Conservation (phyloP, 1,140 invertebrate species). For the Mamestra configurata region DNA sequence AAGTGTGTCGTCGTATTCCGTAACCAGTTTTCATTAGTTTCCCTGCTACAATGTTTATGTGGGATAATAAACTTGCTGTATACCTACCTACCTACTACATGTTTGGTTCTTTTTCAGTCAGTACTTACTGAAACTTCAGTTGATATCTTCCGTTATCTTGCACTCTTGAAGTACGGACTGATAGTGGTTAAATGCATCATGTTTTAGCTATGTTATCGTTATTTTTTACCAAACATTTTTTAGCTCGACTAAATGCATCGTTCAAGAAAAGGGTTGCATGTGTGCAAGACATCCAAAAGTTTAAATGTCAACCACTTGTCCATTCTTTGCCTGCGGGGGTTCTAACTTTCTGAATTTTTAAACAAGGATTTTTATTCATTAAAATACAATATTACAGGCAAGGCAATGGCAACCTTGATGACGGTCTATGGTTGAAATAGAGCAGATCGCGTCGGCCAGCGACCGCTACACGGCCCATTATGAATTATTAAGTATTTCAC, state of each 20-base stretch:
- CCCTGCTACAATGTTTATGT: not conserved
- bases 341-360: not conserved
- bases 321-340: not conserved
- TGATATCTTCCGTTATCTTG: no score
- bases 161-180: no score
- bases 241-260: no score
- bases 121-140: no score
- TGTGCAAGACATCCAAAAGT: not conserved
- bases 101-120: no score
- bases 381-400: not conserved
- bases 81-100: no score
- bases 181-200: no score
- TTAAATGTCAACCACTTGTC: not conserved
- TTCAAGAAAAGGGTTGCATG: not conserved
- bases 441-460: slow-evolving; percentile 50
- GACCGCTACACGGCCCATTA: slow-evolving; percentile 53
- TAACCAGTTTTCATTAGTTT: slow-evolving; percentile 16
- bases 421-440: slow-evolving; percentile 39
- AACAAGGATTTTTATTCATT: not conserved
- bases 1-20: not conserved
- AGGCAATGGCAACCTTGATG: slow-evolving; percentile 26
- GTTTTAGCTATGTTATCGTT: no score
- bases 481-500: slow-evolving; percentile 52
- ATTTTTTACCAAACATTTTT: no score
- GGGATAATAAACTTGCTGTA: no score